Conservation (phyloP, 1,140 invertebrate genomes). For the Drosophila equinoxialis region DNA sequence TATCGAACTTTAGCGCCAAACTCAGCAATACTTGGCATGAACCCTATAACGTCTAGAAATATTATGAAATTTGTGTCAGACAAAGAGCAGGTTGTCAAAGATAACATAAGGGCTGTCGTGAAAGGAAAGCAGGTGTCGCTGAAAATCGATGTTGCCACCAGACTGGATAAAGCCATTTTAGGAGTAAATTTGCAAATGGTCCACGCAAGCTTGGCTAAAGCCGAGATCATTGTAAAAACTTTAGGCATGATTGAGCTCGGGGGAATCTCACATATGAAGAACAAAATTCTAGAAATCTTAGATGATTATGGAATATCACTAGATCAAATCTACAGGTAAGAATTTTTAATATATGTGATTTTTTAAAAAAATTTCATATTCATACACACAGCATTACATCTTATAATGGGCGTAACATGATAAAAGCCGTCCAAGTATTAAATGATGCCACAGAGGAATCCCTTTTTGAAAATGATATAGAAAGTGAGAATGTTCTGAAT, state of each 20-base stretch:
- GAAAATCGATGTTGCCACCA: too few relatives aligned
- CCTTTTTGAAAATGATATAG: not conserved
- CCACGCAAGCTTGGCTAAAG: not conserved
- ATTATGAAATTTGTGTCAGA: slow-evolving; percentile 35
- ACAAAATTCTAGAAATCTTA: slow-evolving; percentile 20
- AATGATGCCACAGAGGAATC: not conserved
- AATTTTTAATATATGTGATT: slow-evolving; percentile 18
- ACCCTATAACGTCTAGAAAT: slow-evolving; percentile 23
- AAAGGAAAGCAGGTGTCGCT: slow-evolving; percentile 34
- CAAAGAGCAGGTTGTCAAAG: slow-evolving; percentile 27
- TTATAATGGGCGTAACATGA: not conserved
- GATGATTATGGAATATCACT: slow-evolving; percentile 9
- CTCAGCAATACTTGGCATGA: slow-evolving; percentile 8
- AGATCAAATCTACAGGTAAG: too few relatives aligned
- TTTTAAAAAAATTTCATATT: slow-evolving; percentile 1
- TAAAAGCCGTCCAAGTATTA: slow-evolving; percentile 1
- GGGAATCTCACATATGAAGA: slow-evolving; percentile 23
- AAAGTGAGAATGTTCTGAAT: not conserved
- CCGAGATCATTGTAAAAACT: slow-evolving; percentile 29
- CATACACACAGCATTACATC: slow-evolving; percentile 28
- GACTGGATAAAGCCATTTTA: too few relatives aligned
- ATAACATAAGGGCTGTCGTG: slow-evolving; percentile 16
- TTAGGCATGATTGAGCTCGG: slow-evolving; percentile 26
- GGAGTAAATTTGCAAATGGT: slow-evolving; percentile 21
- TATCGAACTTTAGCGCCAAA: too few relatives aligned